Conservation (phyloP, 2,113 vertebrate genomes). For the Chaetorhynchus papuensis region DNA sequence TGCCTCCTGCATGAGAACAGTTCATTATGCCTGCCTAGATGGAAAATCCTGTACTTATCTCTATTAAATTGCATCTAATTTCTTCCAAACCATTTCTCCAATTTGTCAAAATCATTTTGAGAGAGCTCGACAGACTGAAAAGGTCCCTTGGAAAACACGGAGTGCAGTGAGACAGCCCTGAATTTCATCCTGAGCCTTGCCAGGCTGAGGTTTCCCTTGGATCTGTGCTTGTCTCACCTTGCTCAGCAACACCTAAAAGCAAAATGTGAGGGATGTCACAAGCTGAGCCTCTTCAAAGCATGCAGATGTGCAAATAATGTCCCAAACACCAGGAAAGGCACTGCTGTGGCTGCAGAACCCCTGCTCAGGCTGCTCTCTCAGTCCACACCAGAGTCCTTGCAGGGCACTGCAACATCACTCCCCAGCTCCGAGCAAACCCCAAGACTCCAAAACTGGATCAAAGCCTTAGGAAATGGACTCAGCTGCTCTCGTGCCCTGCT, state of each 20-base stretch:
- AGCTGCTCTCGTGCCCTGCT: not conserved
- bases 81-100: conserved; percentile 47
- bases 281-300: not conserved
- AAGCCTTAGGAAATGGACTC: not conserved
- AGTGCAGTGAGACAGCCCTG: not conserved
- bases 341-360: not conserved
- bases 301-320: not conserved
- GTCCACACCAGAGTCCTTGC: not conserved
- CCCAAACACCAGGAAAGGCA: not conserved
- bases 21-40: conserved; percentile 24
- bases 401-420: too few species aligned
- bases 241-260: not conserved
- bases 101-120: conserved; percentile 27
- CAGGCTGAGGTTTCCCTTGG: not conserved
- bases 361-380: not conserved
- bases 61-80: conserved; percentile 33
- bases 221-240: not conserved
- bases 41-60: not conserved
- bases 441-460: not conserved
- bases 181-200: not conserved
- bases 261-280: not conserved
- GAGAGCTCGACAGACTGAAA: not conserved
- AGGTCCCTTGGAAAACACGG: not conserved
- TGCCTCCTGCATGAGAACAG: not conserved
- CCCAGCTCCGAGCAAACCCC: not conserved